Conservation (phyloP, 2,888 invertebrate genomes). For the Homarus gammarus region DNA sequence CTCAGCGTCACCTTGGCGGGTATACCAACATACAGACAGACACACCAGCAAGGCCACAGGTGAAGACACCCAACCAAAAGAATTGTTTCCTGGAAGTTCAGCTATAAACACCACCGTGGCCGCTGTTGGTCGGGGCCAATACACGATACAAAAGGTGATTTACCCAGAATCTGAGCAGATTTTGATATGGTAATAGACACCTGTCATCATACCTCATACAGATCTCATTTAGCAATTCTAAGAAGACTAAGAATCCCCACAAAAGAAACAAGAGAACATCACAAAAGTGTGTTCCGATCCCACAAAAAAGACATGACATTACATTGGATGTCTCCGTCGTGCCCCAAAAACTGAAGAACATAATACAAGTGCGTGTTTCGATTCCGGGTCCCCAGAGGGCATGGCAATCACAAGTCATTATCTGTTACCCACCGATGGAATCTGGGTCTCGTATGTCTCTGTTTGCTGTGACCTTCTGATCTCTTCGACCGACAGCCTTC, state of each 20-base stretch:
- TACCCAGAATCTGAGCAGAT: not conserved
- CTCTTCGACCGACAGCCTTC: no score
- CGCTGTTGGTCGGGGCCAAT: no score
- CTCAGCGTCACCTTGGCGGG: no score
- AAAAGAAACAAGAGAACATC: not conserved
- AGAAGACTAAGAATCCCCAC: not conserved
- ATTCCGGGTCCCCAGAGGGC: not conserved
- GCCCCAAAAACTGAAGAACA: not conserved
- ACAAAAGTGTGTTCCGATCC: no score
- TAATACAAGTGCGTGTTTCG: not conserved
- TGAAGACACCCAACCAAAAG: no score
- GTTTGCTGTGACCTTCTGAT: no score
- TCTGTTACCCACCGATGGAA: not conserved
- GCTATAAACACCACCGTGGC: no score
- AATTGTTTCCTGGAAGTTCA: no score
- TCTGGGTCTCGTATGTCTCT: not conserved
- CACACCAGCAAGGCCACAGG: no score
- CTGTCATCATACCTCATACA: not conserved
- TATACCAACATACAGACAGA: no score
- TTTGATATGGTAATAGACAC: not conserved
- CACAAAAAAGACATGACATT: no score
- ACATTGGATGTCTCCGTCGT: not conserved
- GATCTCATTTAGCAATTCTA: not conserved
- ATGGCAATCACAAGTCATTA: not conserved
- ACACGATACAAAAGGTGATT: not conserved